Percentiles rank a stretch among this genome's conserved stretches.
These are phyloP conservation scores for Dinoponera quadriceps DNA, from an alignment of 1,140 invertebrate species.

Conservation along the genomic window DNA sequence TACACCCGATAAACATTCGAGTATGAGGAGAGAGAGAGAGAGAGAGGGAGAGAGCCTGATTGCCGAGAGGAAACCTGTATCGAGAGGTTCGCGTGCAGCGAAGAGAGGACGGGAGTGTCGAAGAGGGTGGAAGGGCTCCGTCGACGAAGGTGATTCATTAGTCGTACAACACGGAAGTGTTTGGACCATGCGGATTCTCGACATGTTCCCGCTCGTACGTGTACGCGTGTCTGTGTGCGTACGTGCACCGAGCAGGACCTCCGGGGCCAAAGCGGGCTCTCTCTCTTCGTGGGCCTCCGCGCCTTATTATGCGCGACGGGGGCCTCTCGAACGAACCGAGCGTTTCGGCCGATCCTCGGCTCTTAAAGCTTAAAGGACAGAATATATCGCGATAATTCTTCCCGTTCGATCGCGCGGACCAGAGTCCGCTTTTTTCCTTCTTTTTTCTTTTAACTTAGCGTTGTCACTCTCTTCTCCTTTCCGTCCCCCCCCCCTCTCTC, in stretches of 20 bases:
- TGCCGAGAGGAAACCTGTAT: constrained; percentile 50
- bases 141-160: constrained; percentile 84
- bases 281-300: constrained; percentile 37
- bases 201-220: constrained; percentile 53
- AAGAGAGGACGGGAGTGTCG: constrained; percentile 30
- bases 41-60: too few species aligned
- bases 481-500: not conserved
- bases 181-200: constrained; percentile 72
- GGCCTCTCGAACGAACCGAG: constrained; percentile 61
- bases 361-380: constrained; percentile 61
- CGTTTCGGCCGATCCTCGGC: constrained; percentile 61
- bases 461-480: not conserved
- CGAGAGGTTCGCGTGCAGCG: constrained; percentile 29
- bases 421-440: not conserved
- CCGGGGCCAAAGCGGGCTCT: constrained; percentile 63
- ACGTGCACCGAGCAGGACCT: constrained; percentile 27
- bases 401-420: constrained; percentile 59
- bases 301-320: constrained; percentile 74
- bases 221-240: constrained; percentile 14
- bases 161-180: constrained; percentile 85
- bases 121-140: constrained; percentile 69
- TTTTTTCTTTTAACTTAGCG: constrained; percentile 47
- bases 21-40: too few species aligned
- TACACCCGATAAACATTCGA: constrained; percentile 64
- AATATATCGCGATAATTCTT: constrained; percentile 76